Percentiles rank a stretch among this genome's conserved stretches.
Conservation (phyloP, 2,888 invertebrate genomes). For the Megalurothrips usitatus region DNA sequence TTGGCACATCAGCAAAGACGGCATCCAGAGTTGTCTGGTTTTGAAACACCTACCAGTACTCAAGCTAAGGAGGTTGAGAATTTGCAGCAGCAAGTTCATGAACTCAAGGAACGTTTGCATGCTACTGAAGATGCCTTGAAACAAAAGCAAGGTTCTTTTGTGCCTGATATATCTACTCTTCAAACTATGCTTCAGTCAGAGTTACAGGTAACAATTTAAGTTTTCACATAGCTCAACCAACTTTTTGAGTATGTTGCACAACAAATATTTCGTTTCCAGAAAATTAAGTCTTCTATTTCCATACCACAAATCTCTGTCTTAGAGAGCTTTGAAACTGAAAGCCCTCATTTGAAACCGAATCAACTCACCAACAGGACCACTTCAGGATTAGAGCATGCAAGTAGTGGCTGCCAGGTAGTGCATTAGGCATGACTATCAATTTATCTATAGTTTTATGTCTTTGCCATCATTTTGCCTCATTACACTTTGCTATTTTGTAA, state of each 20-base stretch:
- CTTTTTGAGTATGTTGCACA: not conserved
- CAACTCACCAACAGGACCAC: no score
- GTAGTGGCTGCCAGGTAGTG: no score
- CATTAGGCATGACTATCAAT: no score
- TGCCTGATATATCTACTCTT: not conserved
- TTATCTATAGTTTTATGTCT: no score
- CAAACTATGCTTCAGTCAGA: not conserved
- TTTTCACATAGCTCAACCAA: no score
- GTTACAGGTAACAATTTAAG: not conserved
- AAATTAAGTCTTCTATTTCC: not conserved
- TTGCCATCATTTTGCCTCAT: no score
- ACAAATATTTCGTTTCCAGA: not conserved
- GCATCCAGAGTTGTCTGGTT: constrained; percentile 44
- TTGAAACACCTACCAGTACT: not conserved
- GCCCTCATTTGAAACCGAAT: no score
- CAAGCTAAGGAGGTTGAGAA: not conserved
- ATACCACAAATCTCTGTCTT: no score
- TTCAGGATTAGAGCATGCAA: no score
- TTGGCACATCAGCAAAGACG: constrained; percentile 59
- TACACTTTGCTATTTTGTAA: not conserved
- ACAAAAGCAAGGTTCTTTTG: not conserved
- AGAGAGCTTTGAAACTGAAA: no score
- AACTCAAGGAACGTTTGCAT: not conserved
- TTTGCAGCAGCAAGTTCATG: not conserved
- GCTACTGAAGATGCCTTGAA: not conserved